These are phyloP conservation scores for Sesia apiformis DNA, from an alignment of 2,888 invertebrate species.

Conservation along the genomic window DNA sequence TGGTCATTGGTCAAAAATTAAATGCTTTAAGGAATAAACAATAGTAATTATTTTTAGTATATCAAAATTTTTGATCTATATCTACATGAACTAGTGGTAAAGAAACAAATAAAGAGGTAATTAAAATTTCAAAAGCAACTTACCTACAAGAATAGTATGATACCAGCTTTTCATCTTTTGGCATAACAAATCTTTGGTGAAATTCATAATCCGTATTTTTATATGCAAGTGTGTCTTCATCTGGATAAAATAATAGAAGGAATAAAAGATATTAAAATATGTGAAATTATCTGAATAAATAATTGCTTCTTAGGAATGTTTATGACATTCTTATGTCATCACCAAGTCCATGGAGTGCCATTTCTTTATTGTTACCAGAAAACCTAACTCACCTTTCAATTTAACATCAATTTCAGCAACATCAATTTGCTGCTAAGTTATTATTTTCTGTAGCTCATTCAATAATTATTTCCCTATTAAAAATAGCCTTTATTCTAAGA, in stretches of 20 bases:
- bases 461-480: no score
- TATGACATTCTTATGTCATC: no score
- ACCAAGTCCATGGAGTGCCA: no score
- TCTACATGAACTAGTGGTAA: not conserved
- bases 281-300: no score
- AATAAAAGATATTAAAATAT: not conserved
- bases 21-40: not conserved
- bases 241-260: constrained; percentile 47
- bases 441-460: no score
- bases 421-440: no score
- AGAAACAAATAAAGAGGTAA: constrained; percentile 4
- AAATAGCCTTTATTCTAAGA: no score
- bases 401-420: no score
- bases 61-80: no score
- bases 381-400: no score
- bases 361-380: no score
- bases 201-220: constrained; percentile 88
- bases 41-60: not conserved
- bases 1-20: not conserved
- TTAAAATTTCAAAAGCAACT: constrained; percentile 21
- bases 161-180: constrained; percentile 95
- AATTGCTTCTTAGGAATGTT: no score
- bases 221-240: constrained; percentile 88
- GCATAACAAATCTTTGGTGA: constrained; percentile 90
- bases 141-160: constrained; percentile 96